Conservation (phyloP, 2,797 vertebrate species). For the Synaphobranchus kaupii region DNA sequence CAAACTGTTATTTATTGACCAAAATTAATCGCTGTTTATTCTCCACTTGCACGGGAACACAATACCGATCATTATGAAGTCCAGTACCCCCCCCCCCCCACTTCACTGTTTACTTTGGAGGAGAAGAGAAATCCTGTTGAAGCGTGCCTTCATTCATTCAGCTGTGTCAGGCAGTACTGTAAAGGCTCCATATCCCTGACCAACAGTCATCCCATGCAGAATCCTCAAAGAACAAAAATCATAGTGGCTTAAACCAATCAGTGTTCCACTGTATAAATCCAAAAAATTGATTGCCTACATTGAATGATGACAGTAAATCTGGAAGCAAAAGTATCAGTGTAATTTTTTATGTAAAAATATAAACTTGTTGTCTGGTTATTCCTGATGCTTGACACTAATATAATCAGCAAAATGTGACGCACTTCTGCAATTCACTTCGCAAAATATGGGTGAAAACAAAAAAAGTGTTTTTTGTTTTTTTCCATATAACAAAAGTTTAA, state of each 20-base stretch:
- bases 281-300: constrained; percentile 31
- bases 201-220: constrained; percentile 82
- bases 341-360: not conserved
- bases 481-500: too few species aligned
- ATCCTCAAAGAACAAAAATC: constrained; percentile 77
- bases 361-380: not conserved
- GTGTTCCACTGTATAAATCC: constrained; percentile 1
- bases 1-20: constrained; percentile 91
- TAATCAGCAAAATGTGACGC: too few species aligned
- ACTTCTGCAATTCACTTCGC: too few species aligned
- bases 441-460: too few species aligned
- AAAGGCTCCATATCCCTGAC: constrained; percentile 77
- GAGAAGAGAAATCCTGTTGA: constrained; percentile 76
- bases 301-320: constrained; percentile 10
- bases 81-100: constrained; percentile 67
- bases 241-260: not conserved
- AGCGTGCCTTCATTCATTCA: constrained; percentile 84
- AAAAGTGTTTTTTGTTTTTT: too few species aligned
- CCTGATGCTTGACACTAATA: too few species aligned
- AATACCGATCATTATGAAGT: constrained; percentile 84
- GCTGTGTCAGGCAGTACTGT: constrained; percentile 77
- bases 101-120: constrained; percentile 76
- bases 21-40: constrained; percentile 91
- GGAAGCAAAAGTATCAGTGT: not conserved
- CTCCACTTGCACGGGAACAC: constrained; percentile 80